These are phyloP conservation scores for Eonycteris spelaea DNA, from an alignment of 2,113 vertebrate species.

Conservation along the genomic window DNA sequence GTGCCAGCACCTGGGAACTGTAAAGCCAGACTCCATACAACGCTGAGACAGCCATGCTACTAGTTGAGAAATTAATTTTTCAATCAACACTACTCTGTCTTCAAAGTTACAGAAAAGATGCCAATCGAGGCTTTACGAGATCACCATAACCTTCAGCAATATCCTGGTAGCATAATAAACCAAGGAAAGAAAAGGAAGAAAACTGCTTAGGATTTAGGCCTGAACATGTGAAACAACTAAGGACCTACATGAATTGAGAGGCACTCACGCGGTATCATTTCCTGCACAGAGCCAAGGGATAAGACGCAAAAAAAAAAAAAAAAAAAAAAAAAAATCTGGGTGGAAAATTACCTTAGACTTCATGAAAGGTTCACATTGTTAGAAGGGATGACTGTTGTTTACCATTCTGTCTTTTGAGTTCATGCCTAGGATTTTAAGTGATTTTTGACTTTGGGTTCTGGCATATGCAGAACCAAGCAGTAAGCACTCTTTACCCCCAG, in stretches of 20 bases:
- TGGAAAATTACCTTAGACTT: constrained; percentile 61
- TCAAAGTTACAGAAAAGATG: not conserved
- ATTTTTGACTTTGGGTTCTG: constrained; percentile 44
- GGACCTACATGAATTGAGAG: not conserved
- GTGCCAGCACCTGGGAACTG: not conserved
- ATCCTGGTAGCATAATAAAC: not conserved
- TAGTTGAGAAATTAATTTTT: not conserved
- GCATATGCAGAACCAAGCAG: not conserved
- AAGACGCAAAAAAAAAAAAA: not conserved
- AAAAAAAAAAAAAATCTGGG: not conserved
- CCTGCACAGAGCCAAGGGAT: not conserved
- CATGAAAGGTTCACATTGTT: constrained; percentile 60
- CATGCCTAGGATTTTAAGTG: not conserved
- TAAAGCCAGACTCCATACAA: not conserved
- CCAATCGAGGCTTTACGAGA: not conserved
- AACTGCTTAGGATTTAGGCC: not conserved
- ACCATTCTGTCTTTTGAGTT: constrained; percentile 29
- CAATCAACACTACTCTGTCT: not conserved
- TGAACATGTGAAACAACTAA: not conserved
- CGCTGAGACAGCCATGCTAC: not conserved
- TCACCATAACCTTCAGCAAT: not conserved
- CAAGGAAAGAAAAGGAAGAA: not conserved
- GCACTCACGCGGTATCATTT: not conserved
- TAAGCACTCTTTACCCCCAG: not conserved
- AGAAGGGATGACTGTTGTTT: constrained; percentile 11